Percentiles rank a stretch among this genome's conserved stretches.
Conservation (phyloP, 2,888 invertebrate genomes). For the Drosophila engyochracea region DNA sequence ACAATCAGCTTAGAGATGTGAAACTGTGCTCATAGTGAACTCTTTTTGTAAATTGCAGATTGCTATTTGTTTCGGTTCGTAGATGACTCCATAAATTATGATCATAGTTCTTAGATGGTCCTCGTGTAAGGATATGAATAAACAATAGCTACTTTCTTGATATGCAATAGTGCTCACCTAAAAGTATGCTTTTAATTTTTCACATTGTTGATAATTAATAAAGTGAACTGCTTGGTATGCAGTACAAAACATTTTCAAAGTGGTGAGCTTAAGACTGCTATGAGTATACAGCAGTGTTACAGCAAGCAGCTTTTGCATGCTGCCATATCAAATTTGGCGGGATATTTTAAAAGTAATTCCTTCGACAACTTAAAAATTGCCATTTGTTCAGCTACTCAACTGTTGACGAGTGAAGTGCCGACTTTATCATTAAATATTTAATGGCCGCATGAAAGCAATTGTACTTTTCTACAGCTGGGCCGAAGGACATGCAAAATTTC, state of each 20-base stretch:
- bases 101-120: not conserved
- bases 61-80: not conserved
- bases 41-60: not conserved
- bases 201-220: not conserved
- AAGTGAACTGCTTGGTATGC: slow-evolving; percentile 31
- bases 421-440: slow-evolving; percentile 54
- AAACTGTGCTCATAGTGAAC: not conserved
- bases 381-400: not conserved
- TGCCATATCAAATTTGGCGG: not conserved
- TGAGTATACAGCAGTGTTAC: not conserved
- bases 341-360: not conserved
- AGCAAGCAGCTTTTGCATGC: not conserved
- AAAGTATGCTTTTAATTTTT: not conserved
- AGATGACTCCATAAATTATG: too few species aligned
- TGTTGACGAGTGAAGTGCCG: not conserved
- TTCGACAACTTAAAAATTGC: not conserved
- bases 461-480: slow-evolving; percentile 55
- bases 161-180: not conserved
- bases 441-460: slow-evolving; percentile 24
- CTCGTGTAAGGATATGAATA: not conserved
- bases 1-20: not conserved
- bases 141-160: not conserved
- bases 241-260: not conserved
- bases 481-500: slow-evolving; percentile 57
- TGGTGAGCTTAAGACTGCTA: not conserved